Conservation (phyloP, 64 coral and sea anemone genomes). For the Montipora efflorescens region DNA sequence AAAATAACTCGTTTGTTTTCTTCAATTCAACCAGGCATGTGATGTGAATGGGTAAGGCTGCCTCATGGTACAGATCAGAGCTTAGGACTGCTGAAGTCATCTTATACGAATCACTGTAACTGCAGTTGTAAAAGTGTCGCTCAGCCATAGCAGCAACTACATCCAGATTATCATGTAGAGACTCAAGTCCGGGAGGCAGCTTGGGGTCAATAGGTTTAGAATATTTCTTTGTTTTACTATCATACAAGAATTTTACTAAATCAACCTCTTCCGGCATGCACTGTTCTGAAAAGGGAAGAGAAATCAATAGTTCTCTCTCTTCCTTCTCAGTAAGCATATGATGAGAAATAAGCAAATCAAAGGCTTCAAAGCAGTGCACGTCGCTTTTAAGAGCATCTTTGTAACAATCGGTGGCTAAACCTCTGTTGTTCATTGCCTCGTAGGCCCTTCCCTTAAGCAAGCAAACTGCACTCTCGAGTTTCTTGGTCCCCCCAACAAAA, state of each 20-base stretch:
- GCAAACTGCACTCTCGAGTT: constrained; percentile 84
- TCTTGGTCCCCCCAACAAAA: constrained; percentile 67
- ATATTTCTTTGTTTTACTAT: constrained; percentile 85
- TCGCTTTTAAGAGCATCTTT: constrained; percentile 94
- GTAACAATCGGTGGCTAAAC: constrained; percentile 88
- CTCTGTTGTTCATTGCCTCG: constrained; percentile 95
- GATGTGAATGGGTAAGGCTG: constrained; percentile 94
- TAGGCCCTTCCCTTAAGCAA: constrained; percentile 88
- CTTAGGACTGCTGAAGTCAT: constrained; percentile 81
- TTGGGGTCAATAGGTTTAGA: constrained; percentile 89
- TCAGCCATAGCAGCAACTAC: constrained; percentile 93
- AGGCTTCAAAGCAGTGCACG: constrained; percentile 99
- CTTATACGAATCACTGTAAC: constrained; percentile 84
- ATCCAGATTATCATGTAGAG: constrained; percentile 90
- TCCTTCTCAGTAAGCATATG: constrained; percentile 95
- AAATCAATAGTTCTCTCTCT: constrained; percentile 79
- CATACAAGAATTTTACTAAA: constrained; percentile 89
- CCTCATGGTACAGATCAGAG: constrained; percentile 89
- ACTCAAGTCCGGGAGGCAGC: constrained; percentile 75
- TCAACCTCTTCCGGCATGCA: constrained; percentile 92
- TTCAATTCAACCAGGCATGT: constrained; percentile 95
- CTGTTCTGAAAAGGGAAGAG: constrained; percentile 88
- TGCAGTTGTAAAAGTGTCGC: constrained; percentile 94
- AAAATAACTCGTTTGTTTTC: constrained; percentile 97
- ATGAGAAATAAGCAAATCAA: constrained; percentile 96